Percentiles rank a stretch among this genome's conserved stretches.
Conservation (phyloP, 2,797 vertebrate genomes). For the Oreortyx pictus region DNA sequence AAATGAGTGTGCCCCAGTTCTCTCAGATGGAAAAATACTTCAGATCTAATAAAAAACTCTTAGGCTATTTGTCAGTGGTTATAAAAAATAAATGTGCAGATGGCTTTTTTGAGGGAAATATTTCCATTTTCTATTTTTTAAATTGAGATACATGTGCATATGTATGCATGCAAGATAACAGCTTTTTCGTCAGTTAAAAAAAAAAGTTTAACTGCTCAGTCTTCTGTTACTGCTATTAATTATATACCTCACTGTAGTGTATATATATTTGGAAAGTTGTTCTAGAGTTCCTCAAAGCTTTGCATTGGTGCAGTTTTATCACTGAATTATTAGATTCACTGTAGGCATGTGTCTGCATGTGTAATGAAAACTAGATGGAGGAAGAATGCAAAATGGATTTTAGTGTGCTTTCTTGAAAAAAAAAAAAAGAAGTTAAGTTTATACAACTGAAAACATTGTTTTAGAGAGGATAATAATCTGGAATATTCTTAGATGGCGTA, state of each 20-base stretch:
- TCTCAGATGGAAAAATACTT: neutral
- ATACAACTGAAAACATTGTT: neutral
- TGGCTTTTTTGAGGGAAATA: neutral
- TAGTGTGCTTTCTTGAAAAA: neutral
- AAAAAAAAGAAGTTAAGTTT: neutral
- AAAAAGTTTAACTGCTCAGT: neutral
- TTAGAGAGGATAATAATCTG: neutral
- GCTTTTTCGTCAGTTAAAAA: neutral
- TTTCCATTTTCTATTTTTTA: neutral
- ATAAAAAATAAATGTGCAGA: neutral
- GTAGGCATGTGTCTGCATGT: neutral
- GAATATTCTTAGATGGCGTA: neutral
- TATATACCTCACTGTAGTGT: neutral
- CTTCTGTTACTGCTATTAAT: neutral
- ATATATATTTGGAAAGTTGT: neutral
- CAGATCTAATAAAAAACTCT: neutral
- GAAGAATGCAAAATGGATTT: neutral
- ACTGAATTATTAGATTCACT: neutral
- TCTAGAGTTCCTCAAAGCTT: neutral
- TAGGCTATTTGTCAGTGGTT: neutral
- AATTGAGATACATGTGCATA: neutral
- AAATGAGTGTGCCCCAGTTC: neutral
- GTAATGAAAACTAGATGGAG: neutral
- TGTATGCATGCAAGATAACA: neutral
- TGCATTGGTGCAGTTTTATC: neutral